A percentile compares a stretch with the other conserved stretches of the same genome.
These are phyloP conservation scores for Drosophila tropicalis DNA, from an alignment of 1,140 invertebrate species.

Conservation along the genomic window DNA sequence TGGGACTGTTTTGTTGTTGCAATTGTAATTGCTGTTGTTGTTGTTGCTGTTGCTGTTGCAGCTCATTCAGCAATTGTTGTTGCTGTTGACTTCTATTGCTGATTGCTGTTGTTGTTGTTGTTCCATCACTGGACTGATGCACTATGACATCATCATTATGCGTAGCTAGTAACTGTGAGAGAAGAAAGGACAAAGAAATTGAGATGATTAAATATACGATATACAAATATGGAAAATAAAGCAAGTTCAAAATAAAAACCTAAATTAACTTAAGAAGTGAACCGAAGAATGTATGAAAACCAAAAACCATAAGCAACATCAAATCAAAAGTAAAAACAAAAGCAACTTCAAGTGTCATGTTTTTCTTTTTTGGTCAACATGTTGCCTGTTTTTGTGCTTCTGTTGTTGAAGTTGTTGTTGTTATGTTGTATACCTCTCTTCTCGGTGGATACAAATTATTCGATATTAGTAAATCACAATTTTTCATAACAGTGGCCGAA, in stretches of 20 bases:
- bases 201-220: not conserved
- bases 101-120: conserved; percentile 34
- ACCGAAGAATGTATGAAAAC: not conserved
- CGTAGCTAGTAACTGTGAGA: conserved; percentile 76
- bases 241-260: not conserved
- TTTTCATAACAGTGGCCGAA: conserved; percentile 64
- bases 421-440: conserved; percentile 67
- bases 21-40: conserved; percentile 50
- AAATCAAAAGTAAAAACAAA: not conserved
- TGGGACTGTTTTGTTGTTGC: conserved; percentile 69
- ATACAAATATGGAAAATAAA: too few relatives aligned
- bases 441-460: conserved; percentile 83
- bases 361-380: too few relatives aligned
- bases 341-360: too few relatives aligned
- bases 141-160: conserved; percentile 72
- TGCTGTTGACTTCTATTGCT: conserved; percentile 29
- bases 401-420: conserved; percentile 11
- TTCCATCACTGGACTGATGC: conserved; percentile 68
- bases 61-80: conserved; percentile 37
- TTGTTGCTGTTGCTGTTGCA: conserved; percentile 44
- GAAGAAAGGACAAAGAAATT: not conserved
- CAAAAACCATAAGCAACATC: conserved; percentile 4
- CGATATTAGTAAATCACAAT: conserved; percentile 82
- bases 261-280: not conserved
- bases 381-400: not conserved